Conservation (phyloP, 2,888 invertebrate genomes). For the Cryptocephalus primarius region DNA sequence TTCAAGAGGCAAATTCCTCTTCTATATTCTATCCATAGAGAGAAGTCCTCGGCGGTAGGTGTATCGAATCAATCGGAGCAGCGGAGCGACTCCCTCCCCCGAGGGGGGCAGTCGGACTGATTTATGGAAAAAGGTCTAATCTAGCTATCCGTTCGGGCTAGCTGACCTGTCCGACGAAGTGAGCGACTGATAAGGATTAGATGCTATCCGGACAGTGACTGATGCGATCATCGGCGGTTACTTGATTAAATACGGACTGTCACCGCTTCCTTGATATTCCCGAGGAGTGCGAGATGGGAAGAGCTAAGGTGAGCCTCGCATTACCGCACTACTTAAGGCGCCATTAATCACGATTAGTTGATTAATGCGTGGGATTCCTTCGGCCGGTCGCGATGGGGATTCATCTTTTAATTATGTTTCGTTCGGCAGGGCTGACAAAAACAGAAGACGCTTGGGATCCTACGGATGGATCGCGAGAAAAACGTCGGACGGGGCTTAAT, state of each 20-base stretch:
- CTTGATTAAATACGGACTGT: constrained; percentile 35
- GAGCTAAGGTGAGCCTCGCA: not conserved
- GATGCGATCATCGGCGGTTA: constrained; percentile 34
- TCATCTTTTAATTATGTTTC: constrained; percentile 4
- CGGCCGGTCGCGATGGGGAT: not conserved
- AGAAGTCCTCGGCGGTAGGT: too few relatives aligned
- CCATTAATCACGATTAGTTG: constrained; percentile 33
- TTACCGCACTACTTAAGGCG: constrained; percentile 30
- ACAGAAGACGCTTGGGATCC: constrained; percentile 9
- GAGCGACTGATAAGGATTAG: constrained; percentile 35
- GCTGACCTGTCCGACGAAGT: constrained; percentile 35
- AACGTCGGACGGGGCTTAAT: not conserved
- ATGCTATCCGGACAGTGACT: constrained; percentile 34
- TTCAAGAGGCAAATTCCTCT: too few relatives aligned
- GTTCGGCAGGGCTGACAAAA: constrained; percentile 8
- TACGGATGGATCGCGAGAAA: constrained; percentile 1
- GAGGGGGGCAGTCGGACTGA: constrained; percentile 16
- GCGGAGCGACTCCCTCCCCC: too few relatives aligned
- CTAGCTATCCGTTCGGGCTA: constrained; percentile 26
- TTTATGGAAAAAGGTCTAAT: constrained; percentile 32
- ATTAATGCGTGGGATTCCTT: constrained; percentile 24
- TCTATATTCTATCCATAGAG: too few relatives aligned
- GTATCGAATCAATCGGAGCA: too few relatives aligned
- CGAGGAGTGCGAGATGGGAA: not conserved
- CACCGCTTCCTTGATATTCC: constrained; percentile 21